Conservation (phyloP, 2,113 vertebrate genomes). For the Gila orcuttii region DNA sequence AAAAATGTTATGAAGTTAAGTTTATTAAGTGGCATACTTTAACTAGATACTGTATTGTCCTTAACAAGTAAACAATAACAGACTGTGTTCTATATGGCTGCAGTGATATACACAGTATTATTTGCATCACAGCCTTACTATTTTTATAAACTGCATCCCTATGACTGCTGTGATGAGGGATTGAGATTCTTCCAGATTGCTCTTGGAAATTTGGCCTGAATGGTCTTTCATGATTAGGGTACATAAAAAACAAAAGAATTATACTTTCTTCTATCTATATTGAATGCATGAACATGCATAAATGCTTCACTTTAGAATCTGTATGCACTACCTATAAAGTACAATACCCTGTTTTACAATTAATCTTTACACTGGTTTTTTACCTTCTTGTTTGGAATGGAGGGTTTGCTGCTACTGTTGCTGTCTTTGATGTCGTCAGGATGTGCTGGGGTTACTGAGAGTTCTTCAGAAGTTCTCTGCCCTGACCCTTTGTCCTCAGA, state of each 20-base stretch:
- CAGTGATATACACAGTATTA: background rate
- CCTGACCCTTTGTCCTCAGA: conserved; percentile 5
- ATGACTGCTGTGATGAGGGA: background rate
- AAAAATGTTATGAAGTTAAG: too few species aligned
- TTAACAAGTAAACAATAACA: background rate
- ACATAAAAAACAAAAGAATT: background rate
- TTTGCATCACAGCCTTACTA: background rate
- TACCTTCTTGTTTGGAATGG: conserved; percentile 68
- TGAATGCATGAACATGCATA: background rate
- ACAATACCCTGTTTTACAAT: background rate
- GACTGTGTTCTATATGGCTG: background rate
- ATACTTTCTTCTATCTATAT: background rate
- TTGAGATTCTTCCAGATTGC: background rate
- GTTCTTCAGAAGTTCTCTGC: conserved; percentile 35
- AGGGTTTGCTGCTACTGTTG: conserved; percentile 56
- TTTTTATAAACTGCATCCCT: background rate
- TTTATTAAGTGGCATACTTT: background rate
- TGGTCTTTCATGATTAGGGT: background rate
- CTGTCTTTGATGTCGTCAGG: conserved; percentile 57
- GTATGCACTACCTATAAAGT: background rate
- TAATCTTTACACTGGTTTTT: background rate
- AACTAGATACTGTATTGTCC: background rate
- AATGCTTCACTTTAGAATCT: background rate
- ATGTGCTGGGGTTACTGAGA: conserved; percentile 35
- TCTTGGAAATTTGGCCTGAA: background rate